Conservation (phyloP, 2,888 invertebrate genomes). For the Elmis aenea region DNA sequence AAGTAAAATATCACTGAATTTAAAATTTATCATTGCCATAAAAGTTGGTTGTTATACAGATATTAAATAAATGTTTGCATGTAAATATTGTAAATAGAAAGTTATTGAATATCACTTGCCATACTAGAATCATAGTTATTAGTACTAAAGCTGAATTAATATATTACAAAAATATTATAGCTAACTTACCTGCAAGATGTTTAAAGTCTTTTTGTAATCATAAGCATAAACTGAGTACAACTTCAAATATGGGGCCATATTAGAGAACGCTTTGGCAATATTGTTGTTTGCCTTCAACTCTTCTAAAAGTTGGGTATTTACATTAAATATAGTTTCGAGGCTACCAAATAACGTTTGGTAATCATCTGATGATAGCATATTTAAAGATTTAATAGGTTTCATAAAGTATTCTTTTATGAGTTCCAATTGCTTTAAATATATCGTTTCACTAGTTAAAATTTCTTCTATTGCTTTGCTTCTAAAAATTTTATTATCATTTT, state of each 20-base stretch:
- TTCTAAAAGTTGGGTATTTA: constrained; percentile 57
- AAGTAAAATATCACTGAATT: too few species aligned
- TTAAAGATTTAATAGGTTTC: constrained; percentile 52
- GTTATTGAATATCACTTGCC: too few species aligned
- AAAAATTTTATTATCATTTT: constrained; percentile 40
- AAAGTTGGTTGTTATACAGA: too few species aligned
- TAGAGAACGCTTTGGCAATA: constrained; percentile 61
- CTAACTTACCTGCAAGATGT: constrained; percentile 55
- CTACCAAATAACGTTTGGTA: constrained; percentile 58
- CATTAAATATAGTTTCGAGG: constrained; percentile 58
- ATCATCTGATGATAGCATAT: constrained; percentile 49
- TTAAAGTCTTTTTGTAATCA: constrained; percentile 61
- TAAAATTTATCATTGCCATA: too few species aligned
- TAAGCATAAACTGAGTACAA: constrained; percentile 73
- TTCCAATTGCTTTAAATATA: constrained; percentile 64
- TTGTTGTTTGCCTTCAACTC: constrained; percentile 54
- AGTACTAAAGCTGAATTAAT: too few species aligned
- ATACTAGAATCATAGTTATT: too few species aligned
- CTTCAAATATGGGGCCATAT: constrained; percentile 72
- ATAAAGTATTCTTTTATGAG: constrained; percentile 60
- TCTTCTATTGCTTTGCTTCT: constrained; percentile 58
- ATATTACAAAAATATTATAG: constrained; percentile 1
- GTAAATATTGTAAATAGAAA: too few species aligned
- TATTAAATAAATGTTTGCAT: neutral
- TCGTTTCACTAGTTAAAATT: constrained; percentile 64